These are phyloP conservation scores for Empidonax alnorum DNA, from an alignment of 2,113 vertebrate genomes.

Conservation along the genomic window DNA sequence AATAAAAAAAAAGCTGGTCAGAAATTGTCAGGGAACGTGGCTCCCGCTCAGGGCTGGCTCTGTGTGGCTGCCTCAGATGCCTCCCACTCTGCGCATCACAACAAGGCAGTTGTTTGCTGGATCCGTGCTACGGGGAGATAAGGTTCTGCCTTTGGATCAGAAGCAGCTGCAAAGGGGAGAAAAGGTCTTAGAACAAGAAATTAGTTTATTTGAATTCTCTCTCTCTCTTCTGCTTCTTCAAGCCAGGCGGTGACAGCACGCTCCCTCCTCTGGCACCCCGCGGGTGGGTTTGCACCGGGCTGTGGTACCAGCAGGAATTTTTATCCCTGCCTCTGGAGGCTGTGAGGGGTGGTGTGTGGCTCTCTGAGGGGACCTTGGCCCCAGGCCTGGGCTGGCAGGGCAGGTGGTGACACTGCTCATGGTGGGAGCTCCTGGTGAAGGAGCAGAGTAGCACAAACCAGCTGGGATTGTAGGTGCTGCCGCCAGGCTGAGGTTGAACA, in stretches of 20 bases:
- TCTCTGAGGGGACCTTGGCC: fast-evolving
- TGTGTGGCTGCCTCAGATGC: slow-evolving; percentile 35
- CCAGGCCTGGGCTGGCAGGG: neutral
- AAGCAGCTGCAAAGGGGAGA: slow-evolving; percentile 49
- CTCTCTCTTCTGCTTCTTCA: neutral
- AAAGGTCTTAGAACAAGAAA: slow-evolving; percentile 68
- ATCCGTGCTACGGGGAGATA: slow-evolving; percentile 55
- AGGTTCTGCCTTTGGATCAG: slow-evolving; percentile 67
- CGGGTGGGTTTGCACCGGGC: neutral
- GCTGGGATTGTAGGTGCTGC: neutral
- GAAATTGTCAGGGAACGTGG: neutral
- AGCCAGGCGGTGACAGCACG: neutral
- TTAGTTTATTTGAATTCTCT: slow-evolving; percentile 57
- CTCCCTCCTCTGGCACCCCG: fast-evolving
- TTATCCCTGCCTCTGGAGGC: neutral
- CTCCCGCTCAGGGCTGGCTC: neutral
- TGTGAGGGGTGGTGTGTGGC: fast-evolving
- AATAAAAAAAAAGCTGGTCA: neutral
- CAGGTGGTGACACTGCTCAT: fast-evolving
- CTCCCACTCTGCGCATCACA: slow-evolving; percentile 32
- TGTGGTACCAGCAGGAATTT: neutral
- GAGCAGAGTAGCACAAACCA: neutral
- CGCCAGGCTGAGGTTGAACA: neutral
- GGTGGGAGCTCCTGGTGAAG: neutral
- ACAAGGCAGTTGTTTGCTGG: slow-evolving; percentile 45